Base-by-base conservation (phyloP, 2,797 vertebrate genomes). In the Lithobates sylvaticus region DNA sequence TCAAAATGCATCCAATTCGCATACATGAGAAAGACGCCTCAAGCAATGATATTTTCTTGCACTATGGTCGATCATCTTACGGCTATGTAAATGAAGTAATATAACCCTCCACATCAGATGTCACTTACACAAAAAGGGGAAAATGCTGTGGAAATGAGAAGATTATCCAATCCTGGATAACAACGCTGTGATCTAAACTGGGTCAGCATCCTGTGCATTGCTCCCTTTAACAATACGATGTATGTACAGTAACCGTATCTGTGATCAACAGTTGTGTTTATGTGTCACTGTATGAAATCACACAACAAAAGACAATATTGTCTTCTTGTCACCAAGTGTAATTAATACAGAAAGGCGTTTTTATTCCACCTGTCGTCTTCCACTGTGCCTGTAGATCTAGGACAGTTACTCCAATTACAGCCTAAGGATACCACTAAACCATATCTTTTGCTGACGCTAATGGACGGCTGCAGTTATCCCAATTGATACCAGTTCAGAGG, bases 321-420 rank as follows among this genome's bases (percentile, higher is more conserved):
- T 61, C 26, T 29, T 26, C 42, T 50, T 7, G 12, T 12, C 39
- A 5, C 36, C 16, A 27, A 79, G 7, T 26, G 23, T 67, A 71
- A 73, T 71, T 64, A 84, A 84, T 78, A 72, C 64, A 75, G 32
- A 69, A 32, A 18, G 69, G 10, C 8, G 32, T 76, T 70, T 58
- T 70, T 58, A 65, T 47, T 76, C 73, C 82, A 67, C 58, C 64
- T 36, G n/a, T 72, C 39, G 29, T 65, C 64, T 34, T 73, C 71
- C 44, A 42, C 29, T 29, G 10, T 26, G 42, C 50, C 3, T 71
- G 27, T 8, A 26, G 64, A 65, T 27, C 23, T 50, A 12, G 78
- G 18, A 32, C 68, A 39, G 69, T 69, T 39, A 61, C 69, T 81
- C 79, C 34, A 27, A n/a, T 81, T 81, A 72, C 79, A 81, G 69